Base-by-base conservation (phyloP, 2,113 vertebrate genomes). In the Anas platyrhynchos region DNA sequence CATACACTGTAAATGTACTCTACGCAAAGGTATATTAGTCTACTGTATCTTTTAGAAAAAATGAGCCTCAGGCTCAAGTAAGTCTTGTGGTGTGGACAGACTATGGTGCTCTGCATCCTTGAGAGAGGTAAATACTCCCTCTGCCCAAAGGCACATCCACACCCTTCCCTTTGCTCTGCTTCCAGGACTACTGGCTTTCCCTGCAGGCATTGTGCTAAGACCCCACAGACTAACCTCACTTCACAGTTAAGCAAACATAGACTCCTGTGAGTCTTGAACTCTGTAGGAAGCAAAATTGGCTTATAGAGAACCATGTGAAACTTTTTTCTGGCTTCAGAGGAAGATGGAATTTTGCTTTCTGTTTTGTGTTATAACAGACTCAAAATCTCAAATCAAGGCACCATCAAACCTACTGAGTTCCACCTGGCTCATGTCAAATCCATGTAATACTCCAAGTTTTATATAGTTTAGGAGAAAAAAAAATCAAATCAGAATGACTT, bases 401-500 rank as follows among this genome's bases (percentile, higher is more conserved):
- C 52, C 2, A 1, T 83, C 8, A 18, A 62, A 86, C 73, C 79
- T 91, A 68, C 58, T 58, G 80, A 86, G 43, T 90, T 96, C 69
- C 88, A 92, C 94, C 92, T 92, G 93, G 69, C 83, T 96, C 88
- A 79, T 21, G 88, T 96, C 83, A 96, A 94, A 90, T 88, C 61
- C 68, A 44, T 95, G 80, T 94, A 94, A 91, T 80, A 78, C 52
- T 65, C 34, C 32, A 80, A 81, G 76, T 93, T 93, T 94, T 92
- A 91, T 94, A 88, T 22, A 72, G 89, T 88, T 91, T 94, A 83
- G 52, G 88, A 69, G 80, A 89, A 92, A 65, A 1, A 15, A 65
- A 1, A 94, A 96, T 95, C 0, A 2, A 71, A 77, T 86, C 83
- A 74, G 73, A 81, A 81, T 84, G 61, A 94, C 85, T 78, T 93